These are phyloP conservation scores for Gobio gobio DNA, from an alignment of 2,113 vertebrate genomes.

Conservation along the genomic window DNA sequence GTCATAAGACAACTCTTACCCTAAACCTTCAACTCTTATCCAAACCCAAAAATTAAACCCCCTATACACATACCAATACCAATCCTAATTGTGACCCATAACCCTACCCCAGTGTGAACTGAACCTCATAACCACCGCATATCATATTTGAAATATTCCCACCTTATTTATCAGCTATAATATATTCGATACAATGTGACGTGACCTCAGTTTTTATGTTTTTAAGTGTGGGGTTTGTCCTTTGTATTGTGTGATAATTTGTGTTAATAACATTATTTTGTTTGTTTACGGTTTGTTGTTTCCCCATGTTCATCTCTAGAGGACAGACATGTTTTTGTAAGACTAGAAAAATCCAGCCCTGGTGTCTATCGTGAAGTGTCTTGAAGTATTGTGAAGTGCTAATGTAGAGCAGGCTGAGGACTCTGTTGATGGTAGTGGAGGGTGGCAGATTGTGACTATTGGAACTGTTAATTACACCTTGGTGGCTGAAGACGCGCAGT, in stretches of 20 bases:
- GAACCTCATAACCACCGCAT: background rate
- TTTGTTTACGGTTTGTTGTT: slow-evolving; percentile 47
- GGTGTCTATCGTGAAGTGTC: slow-evolving; percentile 33
- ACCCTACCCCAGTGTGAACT: slow-evolving; percentile 7
- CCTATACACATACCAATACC: background rate
- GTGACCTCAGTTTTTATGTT: slow-evolving; percentile 43
- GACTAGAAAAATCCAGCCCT: slow-evolving; percentile 32
- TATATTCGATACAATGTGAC: slow-evolving; percentile 48
- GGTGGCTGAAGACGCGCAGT: slow-evolving; percentile 9
- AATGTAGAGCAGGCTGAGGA: slow-evolving; percentile 23
- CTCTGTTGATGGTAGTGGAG: slow-evolving; percentile 23
- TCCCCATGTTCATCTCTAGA: slow-evolving; percentile 43
- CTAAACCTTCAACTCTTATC: background rate
- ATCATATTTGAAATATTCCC: slow-evolving; percentile 49
- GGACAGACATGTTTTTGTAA: background rate
- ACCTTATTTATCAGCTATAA: slow-evolving; percentile 48
- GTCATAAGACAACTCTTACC: background rate
- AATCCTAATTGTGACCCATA: background rate
- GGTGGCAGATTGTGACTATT: slow-evolving; percentile 2
- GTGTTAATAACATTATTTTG: slow-evolving; percentile 38
- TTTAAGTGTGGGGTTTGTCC: slow-evolving; percentile 31
- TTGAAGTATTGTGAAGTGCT: slow-evolving; percentile 38
- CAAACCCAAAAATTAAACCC: background rate
- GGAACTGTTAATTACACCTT: slow-evolving; percentile 22
- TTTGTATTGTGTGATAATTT: slow-evolving; percentile 44